Conservation (phyloP, 2,113 vertebrate genomes). For the Cichladusa arquata region DNA sequence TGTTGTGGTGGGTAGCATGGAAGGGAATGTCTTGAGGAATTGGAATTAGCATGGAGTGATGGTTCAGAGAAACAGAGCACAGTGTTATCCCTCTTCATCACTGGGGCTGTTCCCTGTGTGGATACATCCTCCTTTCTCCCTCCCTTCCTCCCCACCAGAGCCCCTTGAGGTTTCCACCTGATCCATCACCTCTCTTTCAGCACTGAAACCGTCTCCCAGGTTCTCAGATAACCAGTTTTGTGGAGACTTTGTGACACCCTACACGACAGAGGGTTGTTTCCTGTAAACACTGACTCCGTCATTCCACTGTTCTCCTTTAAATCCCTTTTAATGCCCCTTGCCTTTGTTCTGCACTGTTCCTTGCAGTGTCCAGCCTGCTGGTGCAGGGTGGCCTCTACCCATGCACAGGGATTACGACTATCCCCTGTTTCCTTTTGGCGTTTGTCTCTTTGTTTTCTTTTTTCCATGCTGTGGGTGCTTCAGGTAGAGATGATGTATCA, state of each 20-base stretch:
- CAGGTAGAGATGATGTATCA: accelerated
- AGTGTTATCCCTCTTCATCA: neutral
- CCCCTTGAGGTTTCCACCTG: neutral
- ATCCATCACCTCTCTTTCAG: neutral
- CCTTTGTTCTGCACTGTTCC: neutral
- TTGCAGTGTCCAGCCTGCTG: neutral
- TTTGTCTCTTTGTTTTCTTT: neutral
- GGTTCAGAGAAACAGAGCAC: neutral
- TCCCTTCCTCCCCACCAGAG: accelerated
- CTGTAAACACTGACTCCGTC: accelerated
- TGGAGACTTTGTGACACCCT: accelerated
- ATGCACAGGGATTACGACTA: accelerated
- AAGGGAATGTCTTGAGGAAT: neutral
- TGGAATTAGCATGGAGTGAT: neutral
- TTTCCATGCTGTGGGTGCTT: neutral
- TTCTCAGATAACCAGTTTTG: neutral
- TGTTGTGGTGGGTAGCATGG: neutral
- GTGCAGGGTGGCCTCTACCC: accelerated
- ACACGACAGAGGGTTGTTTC: accelerated
- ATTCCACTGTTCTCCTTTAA: neutral
- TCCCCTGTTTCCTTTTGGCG: neutral
- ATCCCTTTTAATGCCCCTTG: neutral
- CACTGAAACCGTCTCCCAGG: neutral
- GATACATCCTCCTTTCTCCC: neutral
- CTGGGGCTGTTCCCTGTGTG: neutral